These are phyloP conservation scores for Cryptocephalus primarius DNA, from an alignment of 2,888 invertebrate genomes.

Conservation along the genomic window DNA sequence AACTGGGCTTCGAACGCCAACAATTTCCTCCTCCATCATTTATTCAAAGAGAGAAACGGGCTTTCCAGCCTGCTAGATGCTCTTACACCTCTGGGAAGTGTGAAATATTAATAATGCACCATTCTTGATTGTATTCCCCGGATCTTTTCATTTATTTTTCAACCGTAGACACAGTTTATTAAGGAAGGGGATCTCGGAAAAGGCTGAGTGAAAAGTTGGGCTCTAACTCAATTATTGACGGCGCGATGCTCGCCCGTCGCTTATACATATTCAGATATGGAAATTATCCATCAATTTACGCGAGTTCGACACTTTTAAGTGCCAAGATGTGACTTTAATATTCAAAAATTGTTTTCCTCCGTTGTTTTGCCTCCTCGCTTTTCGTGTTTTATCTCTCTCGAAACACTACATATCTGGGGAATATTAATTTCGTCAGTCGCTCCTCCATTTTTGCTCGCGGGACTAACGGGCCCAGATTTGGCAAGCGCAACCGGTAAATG, in stretches of 20 bases:
- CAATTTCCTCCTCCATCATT: conserved; percentile 1
- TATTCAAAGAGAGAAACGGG: conserved; percentile 1
- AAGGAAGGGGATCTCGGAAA: conserved; percentile 1
- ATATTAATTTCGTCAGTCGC: background rate
- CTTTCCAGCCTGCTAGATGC: too few relatives aligned
- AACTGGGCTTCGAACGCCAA: too few relatives aligned
- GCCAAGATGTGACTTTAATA: conserved; percentile 10
- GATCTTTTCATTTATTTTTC: conserved; percentile 19
- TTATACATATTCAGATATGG: conserved; percentile 24
- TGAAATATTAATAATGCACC: conserved; percentile 22
- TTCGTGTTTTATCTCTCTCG: background rate
- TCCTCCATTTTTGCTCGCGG: background rate
- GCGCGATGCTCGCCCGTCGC: conserved; percentile 15
- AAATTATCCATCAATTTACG: conserved; percentile 19
- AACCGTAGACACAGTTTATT: conserved; percentile 22
- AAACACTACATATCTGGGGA: too few relatives aligned
- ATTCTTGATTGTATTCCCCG: conserved; percentile 21
- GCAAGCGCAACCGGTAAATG: too few relatives aligned
- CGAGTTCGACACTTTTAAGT: conserved; percentile 18
- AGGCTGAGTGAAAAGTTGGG: conserved; percentile 8
- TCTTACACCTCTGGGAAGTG: background rate
- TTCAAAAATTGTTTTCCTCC: conserved; percentile 4
- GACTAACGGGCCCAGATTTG: too few relatives aligned
- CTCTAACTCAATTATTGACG: conserved; percentile 21
- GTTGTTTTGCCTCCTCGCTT: background rate